Conservation (phyloP, 2,888 invertebrate species). For the Noctua pronuba region DNA sequence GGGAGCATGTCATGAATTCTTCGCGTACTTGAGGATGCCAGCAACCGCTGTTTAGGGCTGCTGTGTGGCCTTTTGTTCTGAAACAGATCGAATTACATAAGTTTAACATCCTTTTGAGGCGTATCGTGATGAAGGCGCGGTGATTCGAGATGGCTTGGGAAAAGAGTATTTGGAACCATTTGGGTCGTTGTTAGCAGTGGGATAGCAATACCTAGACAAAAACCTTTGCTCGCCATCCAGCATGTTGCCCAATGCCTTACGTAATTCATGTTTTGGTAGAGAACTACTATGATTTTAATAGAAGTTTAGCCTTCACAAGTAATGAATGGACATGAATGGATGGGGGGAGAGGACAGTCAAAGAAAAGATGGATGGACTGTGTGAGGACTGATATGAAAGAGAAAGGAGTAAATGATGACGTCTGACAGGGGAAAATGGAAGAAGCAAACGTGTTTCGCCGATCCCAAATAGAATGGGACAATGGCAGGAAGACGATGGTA, state of each 20-base stretch:
- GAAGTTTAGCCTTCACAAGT: neutral
- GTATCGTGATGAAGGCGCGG: neutral
- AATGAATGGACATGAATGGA: too few species aligned
- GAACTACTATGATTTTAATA: neutral
- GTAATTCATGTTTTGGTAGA: neutral
- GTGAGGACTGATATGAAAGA: too few species aligned
- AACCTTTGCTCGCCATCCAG: neutral
- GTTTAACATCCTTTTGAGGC: neutral
- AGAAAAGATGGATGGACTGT: too few species aligned
- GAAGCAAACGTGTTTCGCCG: too few species aligned
- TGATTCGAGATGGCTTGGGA: neutral
- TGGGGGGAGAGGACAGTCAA: too few species aligned
- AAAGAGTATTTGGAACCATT: neutral
- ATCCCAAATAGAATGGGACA: too few species aligned
- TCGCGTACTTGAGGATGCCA: constrained; percentile 97
- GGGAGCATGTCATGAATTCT: constrained; percentile 98
- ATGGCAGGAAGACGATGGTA: neutral
- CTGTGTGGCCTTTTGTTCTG: constrained; percentile 97
- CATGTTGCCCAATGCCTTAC: neutral
- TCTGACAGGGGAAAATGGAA: too few species aligned
- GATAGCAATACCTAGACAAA: neutral
- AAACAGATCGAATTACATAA: constrained; percentile 30
- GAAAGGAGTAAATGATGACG: too few species aligned
- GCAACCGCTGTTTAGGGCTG: constrained; percentile 96
- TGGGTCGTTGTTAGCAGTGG: neutral